Evolutionary conservation across 2,888 invertebrate genomes (phyloP), one percentile per base, ranked within the genome.

Genomic region (Drosophila nr. perissopoda): DNA sequence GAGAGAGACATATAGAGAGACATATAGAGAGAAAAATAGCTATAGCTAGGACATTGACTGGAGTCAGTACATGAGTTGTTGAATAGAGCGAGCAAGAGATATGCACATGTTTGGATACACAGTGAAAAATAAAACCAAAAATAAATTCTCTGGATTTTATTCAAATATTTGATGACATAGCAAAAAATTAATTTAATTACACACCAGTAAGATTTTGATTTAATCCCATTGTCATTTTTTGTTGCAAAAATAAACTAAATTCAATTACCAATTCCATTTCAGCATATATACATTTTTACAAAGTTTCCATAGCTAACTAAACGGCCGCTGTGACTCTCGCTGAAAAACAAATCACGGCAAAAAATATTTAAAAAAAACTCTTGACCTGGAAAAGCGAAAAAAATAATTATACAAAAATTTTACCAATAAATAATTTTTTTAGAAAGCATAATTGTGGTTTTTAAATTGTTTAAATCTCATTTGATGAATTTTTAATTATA

Each of bases 101-200:
- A 70, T 61, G 13, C 64, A 36, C 65, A 51, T 33, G 40, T 53
- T 56, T 36, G n/a, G 25, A 49, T 57, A 63, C 57, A 57, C 57
- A 11, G 57, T 31, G 11, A 16, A 42, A 40, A 57, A 42, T 21
- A 16, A 3, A 56, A 13, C 13, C 7, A 36, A 42, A 40, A 57
- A 42, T 18, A 16, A 3, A 56, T 8, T 13, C 25, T 36, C 18
- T n/a, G 25, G 7, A 54, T 33, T 53, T 10, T 6, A n/a, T 13
- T 11, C 8, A 2, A 33, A 33, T 33, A 52, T 33, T 33, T 21
- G 33, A 52, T 52, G 21, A 21, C 36, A 54, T 5, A 2, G 36
- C 21, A 25, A 16, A 18, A 21, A 10, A 34, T 25, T 0, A 53
- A 53, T 25, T 34, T 25, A 27, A 49, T 16, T 27, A 16, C 8